phyloP scores from a whole-genome alignment of 2,113 vertebrate species.

The Oriolus oriolus region DNA sequence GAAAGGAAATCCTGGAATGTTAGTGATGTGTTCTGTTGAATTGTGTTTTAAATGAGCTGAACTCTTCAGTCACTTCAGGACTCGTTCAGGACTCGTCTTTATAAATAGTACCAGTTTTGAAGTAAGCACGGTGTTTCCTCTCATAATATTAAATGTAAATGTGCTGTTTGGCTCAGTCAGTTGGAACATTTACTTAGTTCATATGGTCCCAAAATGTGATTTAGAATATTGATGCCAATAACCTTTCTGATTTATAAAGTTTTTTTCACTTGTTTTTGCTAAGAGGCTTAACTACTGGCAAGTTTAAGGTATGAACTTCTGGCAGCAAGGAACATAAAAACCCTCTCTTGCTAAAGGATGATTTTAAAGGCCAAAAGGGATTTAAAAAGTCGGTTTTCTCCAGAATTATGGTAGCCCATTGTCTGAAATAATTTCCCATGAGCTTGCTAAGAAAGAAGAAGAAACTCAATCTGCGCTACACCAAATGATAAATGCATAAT shows the following conservation, averaged over 20 bases:
- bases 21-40: neutral
- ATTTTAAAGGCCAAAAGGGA: slow-evolving; percentile 5
- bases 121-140: neutral
- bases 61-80: neutral
- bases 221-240: neutral
- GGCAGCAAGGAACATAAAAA: neutral
- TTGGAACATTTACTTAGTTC: neutral
- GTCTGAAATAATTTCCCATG: neutral
- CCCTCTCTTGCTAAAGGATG: neutral
- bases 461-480: neutral
- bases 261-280: neutral
- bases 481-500: neutral
- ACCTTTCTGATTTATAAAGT: neutral
- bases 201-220: neutral
- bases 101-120: neutral
- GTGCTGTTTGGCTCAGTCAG: neutral
- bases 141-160: neutral
- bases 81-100: neutral
- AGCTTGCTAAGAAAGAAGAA: neutral
- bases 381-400: neutral
- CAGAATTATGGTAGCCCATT: neutral
- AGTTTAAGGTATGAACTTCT: neutral
- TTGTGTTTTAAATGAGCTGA: neutral
- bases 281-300: neutral
- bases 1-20: neutral